Percentiles rank a stretch among this genome's conserved stretches.
phyloP scores from a whole-genome alignment of 2,888 invertebrate genomes.

The Mythimna impura region DNA sequence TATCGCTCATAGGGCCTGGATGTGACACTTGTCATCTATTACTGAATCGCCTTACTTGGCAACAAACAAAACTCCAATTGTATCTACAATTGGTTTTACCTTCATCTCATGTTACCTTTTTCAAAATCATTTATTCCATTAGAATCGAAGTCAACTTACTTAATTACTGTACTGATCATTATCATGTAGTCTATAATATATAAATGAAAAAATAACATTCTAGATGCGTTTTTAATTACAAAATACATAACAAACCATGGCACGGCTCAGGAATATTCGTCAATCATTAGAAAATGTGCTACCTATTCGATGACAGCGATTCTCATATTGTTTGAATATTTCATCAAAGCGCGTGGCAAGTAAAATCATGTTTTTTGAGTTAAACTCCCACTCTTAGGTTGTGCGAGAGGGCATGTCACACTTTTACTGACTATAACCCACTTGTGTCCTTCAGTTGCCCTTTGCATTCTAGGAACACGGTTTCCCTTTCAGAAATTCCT shows the following conservation, averaged over 20 bases:
- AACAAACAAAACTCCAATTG: slow-evolving; percentile 18
- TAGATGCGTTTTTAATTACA: slow-evolving; percentile 18
- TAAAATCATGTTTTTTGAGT: too few relatives aligned
- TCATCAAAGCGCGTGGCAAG: background rate
- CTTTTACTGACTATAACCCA: too few relatives aligned
- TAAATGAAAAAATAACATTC: background rate
- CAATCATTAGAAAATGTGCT: too few relatives aligned
- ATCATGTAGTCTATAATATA: background rate
- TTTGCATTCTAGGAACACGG: too few relatives aligned
- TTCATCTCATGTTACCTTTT: slow-evolving; percentile 30
- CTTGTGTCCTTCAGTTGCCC: too few relatives aligned
- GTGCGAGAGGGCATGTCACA: too few relatives aligned
- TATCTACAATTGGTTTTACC: slow-evolving; percentile 29
- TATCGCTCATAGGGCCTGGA: slow-evolving; percentile 13
- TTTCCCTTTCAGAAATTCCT: too few relatives aligned
- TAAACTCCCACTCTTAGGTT: too few relatives aligned
- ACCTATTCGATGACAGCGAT: too few relatives aligned
- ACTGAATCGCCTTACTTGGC: slow-evolving; percentile 24
- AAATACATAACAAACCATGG: background rate
- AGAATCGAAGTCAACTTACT: background rate
- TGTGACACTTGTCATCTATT: slow-evolving; percentile 42
- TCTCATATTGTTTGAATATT: slow-evolving; percentile 9
- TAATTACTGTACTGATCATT: background rate
- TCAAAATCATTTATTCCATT: slow-evolving; percentile 19
- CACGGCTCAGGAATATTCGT: too few relatives aligned